Evolutionary conservation across 1,140 invertebrate genomes (phyloP), one percentile per base, ranked within the genome.

Genomic region (Drosophila sulfurigaster): DNA sequence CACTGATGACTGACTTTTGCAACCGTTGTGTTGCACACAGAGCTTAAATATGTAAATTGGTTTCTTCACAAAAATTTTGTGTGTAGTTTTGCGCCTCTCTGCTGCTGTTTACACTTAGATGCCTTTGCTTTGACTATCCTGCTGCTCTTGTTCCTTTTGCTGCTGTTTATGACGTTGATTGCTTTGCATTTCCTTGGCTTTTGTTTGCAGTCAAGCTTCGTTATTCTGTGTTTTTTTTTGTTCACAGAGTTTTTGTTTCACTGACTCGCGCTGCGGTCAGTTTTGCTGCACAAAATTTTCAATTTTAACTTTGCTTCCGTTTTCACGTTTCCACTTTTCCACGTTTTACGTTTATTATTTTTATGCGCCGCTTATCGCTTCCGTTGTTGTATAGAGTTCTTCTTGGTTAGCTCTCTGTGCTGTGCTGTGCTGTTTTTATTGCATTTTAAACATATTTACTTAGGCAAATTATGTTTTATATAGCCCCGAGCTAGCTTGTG

Each of bases 11-110:
- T 28, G 20, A 41, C 10, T 49, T 43, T 5, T 48, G 54, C 48
- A 25, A 58, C 20, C 57, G 35, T 56, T 13, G 52, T 48, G 41
- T 35, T 49, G 52, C 51, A 45, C 20, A 25, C 20, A 25, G 20
- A 58, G 58, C 16, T 15, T 82, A 88, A 87, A 88, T 87, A 87
- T 87, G 82, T 70, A 87, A 87, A 87, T 87, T 87, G 83, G 76
- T 87, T 86, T 79, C 82, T 81, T 82, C 59, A 70, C 30, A 30
- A 30, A 51, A 69, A 83, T 67, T 76, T 70, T 25, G 20, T 25
- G 20, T 56, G 59, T 60, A 38, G 64, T 78, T 52, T 58, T 30
- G 52, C 52, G 20, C 20, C 20, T 25, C 20, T 25, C 20, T 25
- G 20, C 45, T 52, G 20, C 49, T 46, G 56, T 58, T 45, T 58